Evolutionary conservation across 2,113 vertebrate genomes (phyloP).

Genomic region (Grammatotria lemairii): DNA sequence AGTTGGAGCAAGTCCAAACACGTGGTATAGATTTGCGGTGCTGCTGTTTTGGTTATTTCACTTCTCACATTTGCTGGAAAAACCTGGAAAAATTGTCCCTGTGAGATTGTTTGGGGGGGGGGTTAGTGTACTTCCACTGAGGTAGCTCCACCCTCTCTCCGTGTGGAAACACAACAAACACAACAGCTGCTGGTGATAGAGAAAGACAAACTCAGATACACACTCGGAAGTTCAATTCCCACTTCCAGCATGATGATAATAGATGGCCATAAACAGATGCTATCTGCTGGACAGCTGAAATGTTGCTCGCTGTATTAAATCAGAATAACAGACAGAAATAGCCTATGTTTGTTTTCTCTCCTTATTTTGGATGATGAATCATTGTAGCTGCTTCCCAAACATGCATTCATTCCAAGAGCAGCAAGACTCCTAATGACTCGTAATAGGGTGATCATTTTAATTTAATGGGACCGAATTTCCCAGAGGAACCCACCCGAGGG

Average conservation of each 20-base stretch:
- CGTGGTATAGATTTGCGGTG: background rate
- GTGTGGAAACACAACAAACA: background rate
- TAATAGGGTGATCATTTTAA: background rate
- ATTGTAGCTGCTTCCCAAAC: background rate
- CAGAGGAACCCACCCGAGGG: no score
- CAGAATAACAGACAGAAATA: background rate
- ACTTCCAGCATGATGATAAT: background rate
- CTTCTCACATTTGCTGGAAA: background rate
- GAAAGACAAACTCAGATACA: rapidly evolving
- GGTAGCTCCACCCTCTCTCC: background rate
- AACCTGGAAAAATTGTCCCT: background rate
- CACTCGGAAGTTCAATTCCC: background rate
- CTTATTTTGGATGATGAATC: background rate
- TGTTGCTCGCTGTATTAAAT: background rate
- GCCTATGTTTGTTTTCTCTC: background rate
- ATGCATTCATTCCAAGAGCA: background rate
- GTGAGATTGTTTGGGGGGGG: background rate
- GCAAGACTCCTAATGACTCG: background rate
- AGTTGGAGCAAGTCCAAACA: background rate
- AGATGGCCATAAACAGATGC: background rate
- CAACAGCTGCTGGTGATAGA: background rate
- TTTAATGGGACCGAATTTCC: background rate
- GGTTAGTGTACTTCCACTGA: rapidly evolving
- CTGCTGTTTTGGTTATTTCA: background rate
- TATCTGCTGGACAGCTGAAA: background rate